Evolutionary conservation across 1,140 invertebrate species (phyloP).

Genomic region (Ceratina australensis): DNA sequence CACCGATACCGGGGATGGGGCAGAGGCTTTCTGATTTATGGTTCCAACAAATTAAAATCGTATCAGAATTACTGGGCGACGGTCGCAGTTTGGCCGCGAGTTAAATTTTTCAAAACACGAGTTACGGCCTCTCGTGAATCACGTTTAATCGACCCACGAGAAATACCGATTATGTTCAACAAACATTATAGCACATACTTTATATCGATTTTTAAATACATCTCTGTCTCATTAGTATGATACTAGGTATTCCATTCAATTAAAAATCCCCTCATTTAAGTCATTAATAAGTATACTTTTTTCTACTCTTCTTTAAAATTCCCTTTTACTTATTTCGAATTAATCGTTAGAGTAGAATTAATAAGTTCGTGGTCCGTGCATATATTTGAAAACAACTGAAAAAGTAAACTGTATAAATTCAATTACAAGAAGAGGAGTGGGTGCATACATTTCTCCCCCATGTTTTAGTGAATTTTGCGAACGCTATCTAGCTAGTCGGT

Average conservation of each 20-base stretch:
- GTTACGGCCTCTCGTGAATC: not conserved
- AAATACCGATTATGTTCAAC: not conserved
- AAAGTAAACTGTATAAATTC: not conserved
- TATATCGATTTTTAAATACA: too few species aligned
- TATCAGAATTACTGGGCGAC: conserved; percentile 25
- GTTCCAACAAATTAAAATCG: conserved; percentile 39
- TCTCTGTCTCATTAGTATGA: not conserved
- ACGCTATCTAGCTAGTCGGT: conserved; percentile 9
- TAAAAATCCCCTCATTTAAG: not conserved
- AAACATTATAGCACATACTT: not conserved
- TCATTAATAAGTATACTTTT: too few species aligned
- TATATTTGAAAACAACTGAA: not conserved
- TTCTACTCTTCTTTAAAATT: too few species aligned
- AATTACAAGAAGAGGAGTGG: not conserved
- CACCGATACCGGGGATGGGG: conserved; percentile 6
- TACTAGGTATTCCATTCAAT: not conserved
- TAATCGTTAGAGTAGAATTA: not conserved
- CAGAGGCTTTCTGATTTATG: conserved; percentile 26
- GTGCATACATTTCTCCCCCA: not conserved
- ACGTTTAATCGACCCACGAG: not conserved
- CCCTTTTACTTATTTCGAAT: too few species aligned
- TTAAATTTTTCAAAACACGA: conserved; percentile 19
- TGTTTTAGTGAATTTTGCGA: not conserved
- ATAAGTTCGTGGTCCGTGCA: not conserved
- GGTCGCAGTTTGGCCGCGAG: not conserved